These are phyloP conservation scores for Procambarus clarkii DNA, from an alignment of 1,140 invertebrate species.

Conservation along the genomic window DNA sequence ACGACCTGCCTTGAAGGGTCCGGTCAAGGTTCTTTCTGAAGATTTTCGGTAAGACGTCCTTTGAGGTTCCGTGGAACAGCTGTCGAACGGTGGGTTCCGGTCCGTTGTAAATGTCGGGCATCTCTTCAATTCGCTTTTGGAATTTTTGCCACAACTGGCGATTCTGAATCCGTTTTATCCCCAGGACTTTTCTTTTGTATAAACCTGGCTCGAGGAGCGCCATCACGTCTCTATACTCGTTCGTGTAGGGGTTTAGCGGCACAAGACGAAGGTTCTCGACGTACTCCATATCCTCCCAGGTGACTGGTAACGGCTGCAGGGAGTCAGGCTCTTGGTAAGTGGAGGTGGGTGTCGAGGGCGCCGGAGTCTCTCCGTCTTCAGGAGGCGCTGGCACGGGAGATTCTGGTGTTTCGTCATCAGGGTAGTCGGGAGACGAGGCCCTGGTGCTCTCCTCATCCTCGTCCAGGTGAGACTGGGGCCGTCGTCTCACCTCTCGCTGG, in stretches of 20 bases:
- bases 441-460: neutral
- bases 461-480: slow-evolving; percentile 12
- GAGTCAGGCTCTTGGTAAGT: neutral
- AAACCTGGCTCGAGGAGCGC: neutral
- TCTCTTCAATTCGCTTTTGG: neutral
- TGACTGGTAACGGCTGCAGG: neutral
- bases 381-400: neutral
- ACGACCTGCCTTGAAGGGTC: neutral
- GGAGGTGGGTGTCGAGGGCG: neutral
- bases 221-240: neutral
- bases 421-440: neutral
- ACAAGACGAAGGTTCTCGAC: neutral
- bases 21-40: neutral
- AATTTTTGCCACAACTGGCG: neutral
- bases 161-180: neutral
- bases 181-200: neutral
- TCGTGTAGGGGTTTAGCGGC: neutral
- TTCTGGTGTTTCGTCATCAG: neutral
- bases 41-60: neutral
- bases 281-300: neutral
- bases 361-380: neutral
- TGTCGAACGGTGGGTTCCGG: neutral
- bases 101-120: neutral
- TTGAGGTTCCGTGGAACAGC: neutral
- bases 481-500: slow-evolving; percentile 31